phyloP scores from a whole-genome alignment of 2,888 invertebrate genomes.

The Ormyrus labotus region DNA sequence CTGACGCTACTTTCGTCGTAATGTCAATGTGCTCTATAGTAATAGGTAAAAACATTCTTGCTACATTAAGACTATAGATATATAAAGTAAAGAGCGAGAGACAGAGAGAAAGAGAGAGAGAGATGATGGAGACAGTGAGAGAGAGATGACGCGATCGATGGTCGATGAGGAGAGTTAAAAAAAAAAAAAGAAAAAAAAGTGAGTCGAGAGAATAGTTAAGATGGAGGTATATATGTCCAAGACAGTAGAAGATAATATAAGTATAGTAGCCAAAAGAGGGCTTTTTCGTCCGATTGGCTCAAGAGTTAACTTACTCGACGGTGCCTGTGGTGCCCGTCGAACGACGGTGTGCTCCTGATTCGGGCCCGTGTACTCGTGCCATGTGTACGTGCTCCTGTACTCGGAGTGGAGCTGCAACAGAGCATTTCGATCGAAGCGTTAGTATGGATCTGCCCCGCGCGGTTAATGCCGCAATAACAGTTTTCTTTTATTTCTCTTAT shows the following conservation, averaged over 20 bases:
- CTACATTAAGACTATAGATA: slow-evolving; percentile 1
- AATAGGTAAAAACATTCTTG: slow-evolving; percentile 8
- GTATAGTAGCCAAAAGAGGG: not conserved
- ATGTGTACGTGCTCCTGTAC: slow-evolving; percentile 95
- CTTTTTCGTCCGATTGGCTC: not conserved
- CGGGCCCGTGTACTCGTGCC: slow-evolving; percentile 91
- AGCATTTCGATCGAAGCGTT: slow-evolving; percentile 36
- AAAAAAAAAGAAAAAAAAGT: not conserved
- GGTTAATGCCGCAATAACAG: too few relatives aligned
- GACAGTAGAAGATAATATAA: not conserved
- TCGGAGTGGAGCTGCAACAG: slow-evolving; percentile 90
- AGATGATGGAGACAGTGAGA: not conserved
- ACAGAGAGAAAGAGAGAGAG: slow-evolving; percentile 5
- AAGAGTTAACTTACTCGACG: slow-evolving; percentile 71
- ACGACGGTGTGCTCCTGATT: slow-evolving; percentile 81
- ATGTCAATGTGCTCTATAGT: slow-evolving; percentile 3
- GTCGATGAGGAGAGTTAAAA: not conserved
- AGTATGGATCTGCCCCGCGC: not conserved
- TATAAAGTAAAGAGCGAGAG: too few relatives aligned
- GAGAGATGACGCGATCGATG: slow-evolving; percentile 25
- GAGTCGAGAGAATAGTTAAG: not conserved
- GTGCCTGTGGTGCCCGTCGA: slow-evolving; percentile 81
- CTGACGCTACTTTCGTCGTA: slow-evolving; percentile 30
- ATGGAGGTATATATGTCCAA: not conserved
- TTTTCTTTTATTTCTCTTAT: slow-evolving; percentile 5